These are phyloP conservation scores for Stegana nigrithorax DNA, from an alignment of 2,888 invertebrate species.

Conservation along the genomic window DNA sequence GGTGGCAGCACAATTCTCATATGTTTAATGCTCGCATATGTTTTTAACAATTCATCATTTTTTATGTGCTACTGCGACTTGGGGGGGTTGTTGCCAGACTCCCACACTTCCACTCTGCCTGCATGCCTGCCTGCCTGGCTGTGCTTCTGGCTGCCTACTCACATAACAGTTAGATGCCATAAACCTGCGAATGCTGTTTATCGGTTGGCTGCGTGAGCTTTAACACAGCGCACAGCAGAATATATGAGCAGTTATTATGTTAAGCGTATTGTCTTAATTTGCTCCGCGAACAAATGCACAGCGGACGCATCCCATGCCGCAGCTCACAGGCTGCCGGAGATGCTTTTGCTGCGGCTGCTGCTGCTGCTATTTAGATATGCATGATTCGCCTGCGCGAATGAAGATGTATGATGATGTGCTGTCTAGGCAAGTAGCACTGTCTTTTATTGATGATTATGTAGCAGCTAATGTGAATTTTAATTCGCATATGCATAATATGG, in stretches of 20 bases:
- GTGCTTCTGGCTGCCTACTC: no score
- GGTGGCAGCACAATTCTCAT: background rate
- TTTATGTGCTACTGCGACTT: slow-evolving; percentile 4
- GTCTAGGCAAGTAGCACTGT: slow-evolving; percentile 44
- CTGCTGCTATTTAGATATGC: slow-evolving; percentile 51
- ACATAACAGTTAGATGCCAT: no score
- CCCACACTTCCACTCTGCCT: no score
- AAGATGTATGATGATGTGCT: slow-evolving; percentile 57
- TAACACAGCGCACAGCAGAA: background rate
- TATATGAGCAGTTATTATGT: slow-evolving; percentile 26
- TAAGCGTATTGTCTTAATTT: slow-evolving; percentile 56
- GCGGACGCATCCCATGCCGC: no score
- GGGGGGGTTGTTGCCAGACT: no score
- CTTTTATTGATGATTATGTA: slow-evolving; percentile 46
- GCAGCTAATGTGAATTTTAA: background rate
- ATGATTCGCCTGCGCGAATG: slow-evolving; percentile 37
- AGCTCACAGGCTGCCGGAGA: background rate
- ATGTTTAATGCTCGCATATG: slow-evolving; percentile 23
- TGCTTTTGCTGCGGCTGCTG: slow-evolving; percentile 30
- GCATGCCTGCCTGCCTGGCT: no score
- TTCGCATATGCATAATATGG: background rate
- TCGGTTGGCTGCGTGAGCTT: slow-evolving; percentile 41
- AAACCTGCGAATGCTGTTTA: slow-evolving; percentile 45
- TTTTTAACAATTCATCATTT: slow-evolving; percentile 44
- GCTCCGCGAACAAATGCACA: slow-evolving; percentile 26